phyloP scores from a whole-genome alignment of 2,888 invertebrate genomes.

The Sarcophaga carnaria region DNA sequence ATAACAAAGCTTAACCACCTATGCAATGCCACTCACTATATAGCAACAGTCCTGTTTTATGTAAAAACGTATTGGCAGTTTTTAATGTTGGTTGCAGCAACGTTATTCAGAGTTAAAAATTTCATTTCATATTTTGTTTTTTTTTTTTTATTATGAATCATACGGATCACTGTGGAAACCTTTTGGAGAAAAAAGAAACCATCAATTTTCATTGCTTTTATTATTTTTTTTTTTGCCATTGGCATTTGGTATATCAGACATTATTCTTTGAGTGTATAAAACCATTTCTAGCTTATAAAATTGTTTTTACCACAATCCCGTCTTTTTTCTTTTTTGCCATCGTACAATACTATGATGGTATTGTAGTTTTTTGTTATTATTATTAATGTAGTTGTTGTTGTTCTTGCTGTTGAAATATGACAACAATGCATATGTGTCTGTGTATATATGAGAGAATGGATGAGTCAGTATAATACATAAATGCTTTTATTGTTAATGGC shows the following conservation, averaged over 20 bases:
- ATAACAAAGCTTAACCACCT: not conserved
- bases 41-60: not conserved
- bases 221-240: not conserved
- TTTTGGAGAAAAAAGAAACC: too few relatives aligned
- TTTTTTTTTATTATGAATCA: too few relatives aligned
- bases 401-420: not conserved
- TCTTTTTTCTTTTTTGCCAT: slow-evolving; percentile 1
- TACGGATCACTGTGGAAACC: too few relatives aligned
- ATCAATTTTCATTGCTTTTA: too few relatives aligned
- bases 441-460: not conserved
- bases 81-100: too few relatives aligned
- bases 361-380: too few relatives aligned
- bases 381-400: too few relatives aligned
- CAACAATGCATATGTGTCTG: slow-evolving; percentile 32
- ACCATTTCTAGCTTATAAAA: slow-evolving; percentile 22
- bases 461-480: slow-evolving; percentile 16
- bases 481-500: slow-evolving; percentile 31
- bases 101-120: too few relatives aligned
- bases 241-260: not conserved
- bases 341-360: too few relatives aligned
- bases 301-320: slow-evolving; percentile 40
- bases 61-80: too few relatives aligned
- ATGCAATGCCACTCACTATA: not conserved
- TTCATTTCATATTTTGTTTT: too few relatives aligned
- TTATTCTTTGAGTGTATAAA: slow-evolving; percentile 35